phyloP scores from a whole-genome alignment of 2,888 invertebrate genomes.

The Lathronympha strigana region DNA sequence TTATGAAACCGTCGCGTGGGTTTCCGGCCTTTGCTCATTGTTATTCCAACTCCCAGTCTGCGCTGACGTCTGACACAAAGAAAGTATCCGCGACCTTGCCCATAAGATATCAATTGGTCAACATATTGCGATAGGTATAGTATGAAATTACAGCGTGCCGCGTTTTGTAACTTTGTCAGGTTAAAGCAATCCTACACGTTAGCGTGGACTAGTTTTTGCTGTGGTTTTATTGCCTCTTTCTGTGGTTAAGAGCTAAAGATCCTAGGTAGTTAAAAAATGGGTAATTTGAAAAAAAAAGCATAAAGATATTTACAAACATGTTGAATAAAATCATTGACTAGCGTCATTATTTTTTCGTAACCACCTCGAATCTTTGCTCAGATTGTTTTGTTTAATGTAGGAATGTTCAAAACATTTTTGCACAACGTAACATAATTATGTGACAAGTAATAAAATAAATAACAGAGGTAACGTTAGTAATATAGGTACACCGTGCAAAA shows the following conservation, averaged over 20 bases:
- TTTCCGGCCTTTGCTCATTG: constrained; percentile 1
- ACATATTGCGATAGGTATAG: constrained; percentile 22
- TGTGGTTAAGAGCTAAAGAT: neutral
- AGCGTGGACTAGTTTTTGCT: neutral
- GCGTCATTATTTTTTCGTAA: neutral
- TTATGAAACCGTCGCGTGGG: neutral
- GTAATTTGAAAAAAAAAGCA: neutral
- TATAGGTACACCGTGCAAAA: neutral
- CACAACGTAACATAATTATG: neutral
- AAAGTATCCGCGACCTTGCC: constrained; percentile 27
- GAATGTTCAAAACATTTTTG: constrained; percentile 1
- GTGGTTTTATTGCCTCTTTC: neutral
- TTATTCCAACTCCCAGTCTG: neutral
- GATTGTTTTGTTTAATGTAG: neutral
- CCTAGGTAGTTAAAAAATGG: neutral
- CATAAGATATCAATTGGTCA: constrained; percentile 15
- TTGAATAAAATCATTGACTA: too few species aligned
- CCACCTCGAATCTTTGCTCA: neutral
- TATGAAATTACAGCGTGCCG: constrained; percentile 13
- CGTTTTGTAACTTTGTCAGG: constrained; percentile 24
- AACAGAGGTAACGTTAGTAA: too few species aligned
- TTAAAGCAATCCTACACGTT: constrained; percentile 7
- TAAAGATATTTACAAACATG: too few species aligned
- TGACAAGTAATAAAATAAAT: neutral
- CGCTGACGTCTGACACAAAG: constrained; percentile 17